These are phyloP conservation scores for Micoletzkya japonica DNA, from an alignment of 2,888 invertebrate genomes.

Conservation along the genomic window DNA sequence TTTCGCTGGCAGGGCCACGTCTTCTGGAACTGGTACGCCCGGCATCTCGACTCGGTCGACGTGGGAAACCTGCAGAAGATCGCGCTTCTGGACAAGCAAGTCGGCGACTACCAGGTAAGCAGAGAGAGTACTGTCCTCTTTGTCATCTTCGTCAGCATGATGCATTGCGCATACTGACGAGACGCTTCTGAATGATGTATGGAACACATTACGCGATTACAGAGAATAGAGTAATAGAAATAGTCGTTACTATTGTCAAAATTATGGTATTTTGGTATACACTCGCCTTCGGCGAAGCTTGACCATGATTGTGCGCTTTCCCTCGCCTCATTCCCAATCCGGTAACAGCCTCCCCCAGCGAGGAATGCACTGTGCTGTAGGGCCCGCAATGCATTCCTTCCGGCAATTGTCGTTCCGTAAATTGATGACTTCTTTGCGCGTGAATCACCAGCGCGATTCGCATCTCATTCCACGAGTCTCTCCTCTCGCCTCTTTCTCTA, in stretches of 20 bases:
- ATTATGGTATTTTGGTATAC: too few relatives aligned
- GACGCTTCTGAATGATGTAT: neutral
- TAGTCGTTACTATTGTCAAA: too few relatives aligned
- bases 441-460: neutral
- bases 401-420: too few relatives aligned
- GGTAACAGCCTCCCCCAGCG: too few relatives aligned
- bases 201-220: neutral
- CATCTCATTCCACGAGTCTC: neutral
- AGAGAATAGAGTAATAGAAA: neutral
- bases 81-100: conserved; percentile 56
- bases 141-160: neutral
- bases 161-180: neutral
- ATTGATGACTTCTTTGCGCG: too few relatives aligned
- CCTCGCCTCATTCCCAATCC: too few relatives aligned
- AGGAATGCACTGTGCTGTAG: too few relatives aligned
- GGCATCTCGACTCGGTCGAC: conserved; percentile 61
- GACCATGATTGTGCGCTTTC: too few relatives aligned
- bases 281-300: too few relatives aligned
- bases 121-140: neutral
- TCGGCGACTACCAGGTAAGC: conserved; percentile 63
- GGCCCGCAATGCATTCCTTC: too few relatives aligned
- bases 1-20: conserved; percentile 62
- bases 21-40: conserved; percentile 64
- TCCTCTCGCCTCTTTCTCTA: neutral
- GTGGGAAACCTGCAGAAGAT: conserved; percentile 61